Percentiles rank a stretch among this genome's conserved stretches.
Conservation (phyloP, 1,140 invertebrate genomes). For the Coptotermes formosanus region DNA sequence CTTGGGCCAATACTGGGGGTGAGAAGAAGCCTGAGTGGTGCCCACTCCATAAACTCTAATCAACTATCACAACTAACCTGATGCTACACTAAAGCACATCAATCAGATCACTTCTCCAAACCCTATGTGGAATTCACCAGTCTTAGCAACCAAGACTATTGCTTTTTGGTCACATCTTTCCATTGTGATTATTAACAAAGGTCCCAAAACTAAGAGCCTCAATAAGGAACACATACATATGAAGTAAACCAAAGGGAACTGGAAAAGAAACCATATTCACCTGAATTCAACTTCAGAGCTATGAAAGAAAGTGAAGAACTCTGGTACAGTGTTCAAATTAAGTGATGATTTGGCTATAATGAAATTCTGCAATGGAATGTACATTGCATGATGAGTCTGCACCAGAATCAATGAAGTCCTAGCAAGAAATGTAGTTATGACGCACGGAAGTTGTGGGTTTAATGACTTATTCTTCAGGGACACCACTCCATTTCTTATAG, state of each 20-base stretch:
- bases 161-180: no score
- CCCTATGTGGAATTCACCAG: no score
- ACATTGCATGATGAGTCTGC: slow-evolving; percentile 66
- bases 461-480: slow-evolving; percentile 43
- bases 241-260: background rate
- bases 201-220: no score
- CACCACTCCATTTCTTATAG: slow-evolving; percentile 52
- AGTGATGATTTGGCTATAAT: slow-evolving; percentile 66
- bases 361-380: slow-evolving; percentile 65
- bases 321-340: slow-evolving; percentile 70
- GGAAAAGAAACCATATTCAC: slow-evolving; percentile 35
- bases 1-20: no score
- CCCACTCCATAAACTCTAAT: no score
- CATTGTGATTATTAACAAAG: no score
- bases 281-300: slow-evolving; percentile 61
- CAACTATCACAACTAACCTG: no score
- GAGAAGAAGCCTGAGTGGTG: no score
- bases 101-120: no score
- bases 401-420: slow-evolving; percentile 61
- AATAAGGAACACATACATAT: no score
- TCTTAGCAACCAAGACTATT: no score
- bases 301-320: slow-evolving; percentile 71
- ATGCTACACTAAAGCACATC: no score
- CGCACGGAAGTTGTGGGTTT: slow-evolving; percentile 59
- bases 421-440: slow-evolving; percentile 69